Evolutionary conservation across 2,113 vertebrate genomes (phyloP), one percentile per base, ranked within the genome.

Genomic region (Mus spicilegus): DNA sequence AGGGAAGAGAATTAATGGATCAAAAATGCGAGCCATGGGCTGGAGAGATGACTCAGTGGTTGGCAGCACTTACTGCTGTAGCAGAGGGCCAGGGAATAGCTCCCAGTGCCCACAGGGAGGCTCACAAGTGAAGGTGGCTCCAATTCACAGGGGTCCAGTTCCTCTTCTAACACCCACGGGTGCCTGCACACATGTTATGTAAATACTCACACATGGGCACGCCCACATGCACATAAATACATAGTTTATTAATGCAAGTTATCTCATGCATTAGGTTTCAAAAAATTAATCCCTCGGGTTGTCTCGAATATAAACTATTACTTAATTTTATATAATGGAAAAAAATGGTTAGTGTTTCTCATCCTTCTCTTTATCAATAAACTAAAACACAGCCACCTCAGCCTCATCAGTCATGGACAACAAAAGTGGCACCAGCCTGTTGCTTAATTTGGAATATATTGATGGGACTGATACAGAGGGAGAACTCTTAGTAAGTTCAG

Each of bases 1-100:
- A 76, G n/a, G 26, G 77, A 95, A 89, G 36, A 85, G 54, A 36
- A 91, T 93, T 63, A 63, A 33, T 94, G 54, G 82, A 63, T 81
- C 70, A 76, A n/a, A 86, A 73, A 65, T 91, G 26, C 20, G 95
- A 75, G 42, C 14, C 39, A 70, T 30, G 58, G 22, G 3, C n/a
- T 28, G 24, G 56, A 28, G 81, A 63, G 56, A 30, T 42, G 81
- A 42, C 13, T 84, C 81, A 10, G 56, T 28, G 58, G n/a, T 4
- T 30, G 28, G 30, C 8, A 84, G 81, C 7, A 19, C 14, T 19
- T 65, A 10, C n/a, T 46, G 5, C 39, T 58, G 0, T 30, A 30
- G 39, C 16, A 0, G 58, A 63, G n/a, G 13, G 61, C 24, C 81
- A 28, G 24, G 58, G 39, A 30, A 46, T 65, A 58, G n/a, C 10